Conservation (phyloP, 2,797 vertebrate genomes). For the Coregonus suidteri region DNA sequence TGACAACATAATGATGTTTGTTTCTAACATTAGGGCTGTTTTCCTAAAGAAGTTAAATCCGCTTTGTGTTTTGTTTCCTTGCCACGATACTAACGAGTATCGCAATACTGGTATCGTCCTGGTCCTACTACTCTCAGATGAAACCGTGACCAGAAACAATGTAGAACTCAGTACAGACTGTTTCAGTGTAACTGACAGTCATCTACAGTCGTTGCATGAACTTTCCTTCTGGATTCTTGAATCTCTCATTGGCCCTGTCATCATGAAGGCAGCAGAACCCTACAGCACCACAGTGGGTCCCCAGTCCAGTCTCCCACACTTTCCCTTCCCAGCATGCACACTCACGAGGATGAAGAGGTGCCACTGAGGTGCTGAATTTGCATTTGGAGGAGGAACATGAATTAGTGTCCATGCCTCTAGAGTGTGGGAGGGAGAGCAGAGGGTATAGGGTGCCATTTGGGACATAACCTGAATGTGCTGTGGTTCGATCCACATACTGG, state of each 20-base stretch:
- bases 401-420: conserved; percentile 43
- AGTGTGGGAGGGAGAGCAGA: conserved; percentile 18
- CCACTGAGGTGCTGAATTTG: conserved; percentile 25
- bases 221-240: neutral
- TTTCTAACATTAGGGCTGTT: no score
- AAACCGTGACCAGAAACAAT: neutral
- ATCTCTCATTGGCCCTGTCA: neutral
- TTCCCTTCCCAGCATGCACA: neutral
- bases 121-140: neutral
- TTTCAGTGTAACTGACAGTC: neutral
- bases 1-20: no score
- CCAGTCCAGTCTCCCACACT: neutral
- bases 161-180: neutral
- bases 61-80: neutral
- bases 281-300: neutral
- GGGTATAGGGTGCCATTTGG: no score
- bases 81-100: no score
- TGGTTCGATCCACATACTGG: conserved; percentile 11
- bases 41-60: neutral
- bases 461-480: conserved; percentile 16
- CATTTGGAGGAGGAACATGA: conserved; percentile 33
- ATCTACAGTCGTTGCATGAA: neutral
- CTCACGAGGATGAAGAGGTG: conserved; percentile 15
- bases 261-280: neutral
- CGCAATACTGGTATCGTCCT: neutral